Evolutionary conservation across 2,888 invertebrate species (phyloP), one percentile per base, ranked within the genome.

Genomic region (Crematogaster levior): DNA sequence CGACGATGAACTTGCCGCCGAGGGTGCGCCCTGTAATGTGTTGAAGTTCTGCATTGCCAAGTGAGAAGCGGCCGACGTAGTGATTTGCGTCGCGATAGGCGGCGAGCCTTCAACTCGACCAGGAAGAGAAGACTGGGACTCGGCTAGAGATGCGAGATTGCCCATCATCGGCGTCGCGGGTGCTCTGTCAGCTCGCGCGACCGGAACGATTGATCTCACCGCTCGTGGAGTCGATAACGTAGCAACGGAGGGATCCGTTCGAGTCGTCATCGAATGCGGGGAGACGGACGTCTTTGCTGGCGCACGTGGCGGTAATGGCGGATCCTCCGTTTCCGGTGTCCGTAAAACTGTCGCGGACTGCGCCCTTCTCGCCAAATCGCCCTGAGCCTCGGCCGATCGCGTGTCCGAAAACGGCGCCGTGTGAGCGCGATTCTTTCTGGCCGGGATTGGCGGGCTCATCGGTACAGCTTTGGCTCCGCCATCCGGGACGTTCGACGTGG

Each of bases 11-110:
- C 79, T 87, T 15, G 51, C 56, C 2, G 85, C 84, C 24, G 37
- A 73, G 48, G 63, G 4, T 24, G 48, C 21, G 65, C 37, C 87
- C 73, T 93, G 91, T 21, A 93, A 77, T 21, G 91, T 86, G 81
- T 90, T 93, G 82, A 93, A 93, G 80, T 93, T 93, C 77, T 93
- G 93, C 90, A 93, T 90, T 5, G 92, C 93, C 60, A 93, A 87
- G 80, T 93, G 93, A 24, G 93, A 93, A 4, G 92, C 91, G 9
- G 90, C 90, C 3, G 74, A 18, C 10, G 60, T 53, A 15, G 72
- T 58, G 30, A 82, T 37, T 40, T 82, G 61, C 12, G 48, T 74
- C 46, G 43, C n/a, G n/a, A 27, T 21, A n/a, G 46, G 58, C 46
- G 81, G 61, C 27, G 86, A 75, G 53, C 81, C 83, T 63, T 90